Conservation (phyloP, 2,113 vertebrate genomes). For the Tricholaema leucomelas region DNA sequence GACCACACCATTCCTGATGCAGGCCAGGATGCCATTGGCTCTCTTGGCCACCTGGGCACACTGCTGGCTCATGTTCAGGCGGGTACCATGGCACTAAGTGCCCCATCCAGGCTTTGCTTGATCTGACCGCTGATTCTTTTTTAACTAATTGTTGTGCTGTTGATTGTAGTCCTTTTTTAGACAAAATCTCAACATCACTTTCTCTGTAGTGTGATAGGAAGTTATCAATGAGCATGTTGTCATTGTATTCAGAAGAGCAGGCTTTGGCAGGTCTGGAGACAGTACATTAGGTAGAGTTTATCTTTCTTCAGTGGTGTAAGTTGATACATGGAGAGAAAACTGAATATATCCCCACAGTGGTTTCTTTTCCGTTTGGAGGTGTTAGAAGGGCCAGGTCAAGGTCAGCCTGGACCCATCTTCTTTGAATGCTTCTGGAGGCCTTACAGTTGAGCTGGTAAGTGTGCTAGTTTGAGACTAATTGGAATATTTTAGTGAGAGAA, state of each 20-base stretch:
- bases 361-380: not conserved
- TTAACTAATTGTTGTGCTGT: not conserved
- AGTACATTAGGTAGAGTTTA: conserved; percentile 1
- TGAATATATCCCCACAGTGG: not conserved
- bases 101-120: too few relatives aligned
- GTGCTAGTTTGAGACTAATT: too few relatives aligned
- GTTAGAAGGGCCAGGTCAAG: not conserved
- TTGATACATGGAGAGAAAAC: not conserved
- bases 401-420: not conserved
- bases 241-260: not conserved
- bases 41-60: too few relatives aligned
- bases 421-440: not conserved
- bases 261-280: conserved; percentile 5
- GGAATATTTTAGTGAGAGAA: too few relatives aligned
- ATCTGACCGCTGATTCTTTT: not conserved
- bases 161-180: not conserved
- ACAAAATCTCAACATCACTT: not conserved
- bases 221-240: not conserved
- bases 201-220: not conserved
- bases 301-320: conserved; percentile 5
- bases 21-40: too few relatives aligned
- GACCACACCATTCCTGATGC: too few relatives aligned
- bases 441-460: fast-evolving
- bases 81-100: too few relatives aligned
- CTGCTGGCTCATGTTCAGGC: too few relatives aligned